phyloP scores from a whole-genome alignment of 2,888 invertebrate species.

The Philereme transversata region DNA sequence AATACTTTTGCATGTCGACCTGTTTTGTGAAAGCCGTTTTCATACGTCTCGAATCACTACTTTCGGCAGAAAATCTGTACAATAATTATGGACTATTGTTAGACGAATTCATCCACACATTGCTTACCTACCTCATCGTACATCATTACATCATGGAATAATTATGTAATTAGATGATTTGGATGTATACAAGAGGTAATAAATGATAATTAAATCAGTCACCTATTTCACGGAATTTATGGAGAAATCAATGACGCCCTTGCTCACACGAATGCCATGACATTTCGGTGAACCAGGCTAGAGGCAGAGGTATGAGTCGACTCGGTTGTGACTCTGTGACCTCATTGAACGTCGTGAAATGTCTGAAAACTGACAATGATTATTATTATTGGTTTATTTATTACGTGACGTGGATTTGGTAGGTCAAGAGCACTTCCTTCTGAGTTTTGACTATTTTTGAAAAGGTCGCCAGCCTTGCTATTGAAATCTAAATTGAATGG shows the following conservation, averaged over 20 bases:
- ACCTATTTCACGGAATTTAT: slow-evolving; percentile 26
- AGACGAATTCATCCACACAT: no score
- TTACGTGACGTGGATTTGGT: slow-evolving; percentile 24
- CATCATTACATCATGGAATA: no score
- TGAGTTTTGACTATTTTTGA: slow-evolving; percentile 21
- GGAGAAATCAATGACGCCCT: slow-evolving; percentile 56
- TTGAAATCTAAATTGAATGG: slow-evolving; percentile 2
- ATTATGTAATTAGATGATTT: no score
- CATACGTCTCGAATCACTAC: not conserved
- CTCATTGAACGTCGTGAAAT: slow-evolving; percentile 58
- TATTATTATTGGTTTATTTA: slow-evolving; percentile 25
- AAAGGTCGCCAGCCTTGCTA: slow-evolving; percentile 20
- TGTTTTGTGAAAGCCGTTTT: not conserved
- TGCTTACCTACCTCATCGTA: no score
- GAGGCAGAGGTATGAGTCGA: slow-evolving; percentile 29
- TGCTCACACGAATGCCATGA: slow-evolving; percentile 63
- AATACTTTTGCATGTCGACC: not conserved
- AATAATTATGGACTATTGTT: no score
- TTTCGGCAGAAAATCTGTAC: no score
- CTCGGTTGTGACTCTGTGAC: slow-evolving; percentile 23
- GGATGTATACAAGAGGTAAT: not conserved
- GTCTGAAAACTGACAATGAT: slow-evolving; percentile 48
- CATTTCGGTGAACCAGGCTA: slow-evolving; percentile 59
- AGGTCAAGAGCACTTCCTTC: slow-evolving; percentile 38
- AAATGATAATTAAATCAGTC: not conserved